A percentile compares a stretch with the other conserved stretches of the same genome.
Conservation (phyloP, 2,797 vertebrate species). For the Oryzias dopingdopingensis region DNA sequence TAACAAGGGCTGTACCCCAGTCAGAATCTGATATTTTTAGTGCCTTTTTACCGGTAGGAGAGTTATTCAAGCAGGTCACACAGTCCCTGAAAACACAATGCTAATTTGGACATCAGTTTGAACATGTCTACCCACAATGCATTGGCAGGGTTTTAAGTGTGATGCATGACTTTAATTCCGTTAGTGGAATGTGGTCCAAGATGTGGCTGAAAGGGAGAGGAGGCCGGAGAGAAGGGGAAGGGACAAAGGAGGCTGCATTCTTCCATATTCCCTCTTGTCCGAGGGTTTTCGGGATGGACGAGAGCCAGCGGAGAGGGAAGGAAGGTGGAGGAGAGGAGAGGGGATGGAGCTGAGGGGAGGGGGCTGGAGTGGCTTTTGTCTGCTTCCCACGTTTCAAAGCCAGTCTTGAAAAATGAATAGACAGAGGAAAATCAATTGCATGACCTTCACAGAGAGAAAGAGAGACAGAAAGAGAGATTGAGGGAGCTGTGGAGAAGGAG, state of each 20-base stretch:
- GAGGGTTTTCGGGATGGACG: slow-evolving; percentile 47
- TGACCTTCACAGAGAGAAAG: slow-evolving; percentile 83
- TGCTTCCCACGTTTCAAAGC: slow-evolving; percentile 87
- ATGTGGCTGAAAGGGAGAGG: slow-evolving; percentile 58
- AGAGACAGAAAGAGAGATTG: slow-evolving; percentile 56
- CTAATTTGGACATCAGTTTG: slow-evolving; percentile 73
- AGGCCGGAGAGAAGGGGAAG: slow-evolving; percentile 49
- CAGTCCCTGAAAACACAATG: slow-evolving; percentile 51
- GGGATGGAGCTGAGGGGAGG: slow-evolving; percentile 56
- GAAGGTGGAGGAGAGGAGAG: slow-evolving; percentile 55
- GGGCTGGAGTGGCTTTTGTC: slow-evolving; percentile 81
- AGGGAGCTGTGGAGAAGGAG: slow-evolving; percentile 47
- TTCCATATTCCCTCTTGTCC: slow-evolving; percentile 51
- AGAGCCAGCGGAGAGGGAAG: slow-evolving; percentile 50
- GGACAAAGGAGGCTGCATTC: slow-evolving; percentile 55
- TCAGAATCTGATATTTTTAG: slow-evolving; percentile 29
- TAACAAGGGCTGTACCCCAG: not conserved
- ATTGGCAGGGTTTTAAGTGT: slow-evolving; percentile 74
- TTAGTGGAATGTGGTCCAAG: slow-evolving; percentile 75
- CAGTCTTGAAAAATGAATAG: slow-evolving; percentile 87
- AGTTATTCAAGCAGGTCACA: slow-evolving; percentile 52
- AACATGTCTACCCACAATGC: slow-evolving; percentile 75
- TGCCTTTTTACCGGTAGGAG: slow-evolving; percentile 45
- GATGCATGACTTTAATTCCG: slow-evolving; percentile 77
- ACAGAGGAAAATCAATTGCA: slow-evolving; percentile 87